Conservation (phyloP, 2,888 invertebrate genomes). For the Lissonota sp. region DNA sequence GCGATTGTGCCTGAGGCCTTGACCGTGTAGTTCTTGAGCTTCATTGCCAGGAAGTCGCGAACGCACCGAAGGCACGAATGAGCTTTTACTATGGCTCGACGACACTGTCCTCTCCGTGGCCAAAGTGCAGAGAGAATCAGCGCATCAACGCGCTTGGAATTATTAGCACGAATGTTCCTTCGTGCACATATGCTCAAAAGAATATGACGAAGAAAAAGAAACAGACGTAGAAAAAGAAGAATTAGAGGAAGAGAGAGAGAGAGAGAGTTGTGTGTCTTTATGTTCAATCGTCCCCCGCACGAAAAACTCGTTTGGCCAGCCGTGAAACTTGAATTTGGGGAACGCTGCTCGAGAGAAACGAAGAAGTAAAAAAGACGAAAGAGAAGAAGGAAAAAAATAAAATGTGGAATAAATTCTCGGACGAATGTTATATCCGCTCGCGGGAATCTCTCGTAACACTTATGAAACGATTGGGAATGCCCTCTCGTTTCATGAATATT, state of each 20-base stretch:
- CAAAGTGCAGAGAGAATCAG: conserved; percentile 15
- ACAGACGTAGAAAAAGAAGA: conserved; percentile 34
- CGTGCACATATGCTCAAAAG: conserved; percentile 13
- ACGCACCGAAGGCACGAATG: conserved; percentile 23
- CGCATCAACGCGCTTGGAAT: conserved; percentile 39
- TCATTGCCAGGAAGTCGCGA: conserved; percentile 60
- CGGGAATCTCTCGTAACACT: conserved; percentile 50
- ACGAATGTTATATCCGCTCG: conserved; percentile 40
- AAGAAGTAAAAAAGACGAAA: conserved; percentile 1
- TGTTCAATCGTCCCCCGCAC: conserved; percentile 43
- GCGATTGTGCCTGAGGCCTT: conserved; percentile 76
- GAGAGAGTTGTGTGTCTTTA: conserved; percentile 55
- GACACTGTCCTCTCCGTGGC: conserved; percentile 2
- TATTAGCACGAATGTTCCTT: conserved; percentile 38
- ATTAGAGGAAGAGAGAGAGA: conserved; percentile 27
- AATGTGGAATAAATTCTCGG: conserved; percentile 26
- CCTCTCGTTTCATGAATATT: conserved; percentile 56
- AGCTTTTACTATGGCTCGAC: conserved; percentile 33
- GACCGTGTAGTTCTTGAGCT: conserved; percentile 73
- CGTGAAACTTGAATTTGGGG: conserved; percentile 60
- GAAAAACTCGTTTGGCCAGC: conserved; percentile 61
- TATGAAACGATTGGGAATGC: conserved; percentile 51
- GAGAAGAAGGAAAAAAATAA: conserved; percentile 6
- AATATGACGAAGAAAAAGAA: conserved; percentile 50
- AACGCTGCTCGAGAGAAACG: conserved; percentile 42